Conservation (phyloP, 2,888 invertebrate genomes). For the Rhyacophila evoluta region DNA sequence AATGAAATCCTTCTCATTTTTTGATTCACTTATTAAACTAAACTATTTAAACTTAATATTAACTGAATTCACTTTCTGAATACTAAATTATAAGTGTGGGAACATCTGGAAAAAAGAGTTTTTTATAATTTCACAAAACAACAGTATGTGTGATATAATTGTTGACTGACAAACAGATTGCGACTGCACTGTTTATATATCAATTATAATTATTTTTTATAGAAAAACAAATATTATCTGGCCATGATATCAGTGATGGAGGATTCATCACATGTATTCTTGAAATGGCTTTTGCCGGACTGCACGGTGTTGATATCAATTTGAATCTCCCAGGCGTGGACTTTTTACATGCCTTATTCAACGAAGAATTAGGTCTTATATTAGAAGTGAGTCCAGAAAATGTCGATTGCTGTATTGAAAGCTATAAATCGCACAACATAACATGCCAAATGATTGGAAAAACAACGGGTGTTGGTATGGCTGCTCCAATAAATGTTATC, state of each 20-base stretch:
- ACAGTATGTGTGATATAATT: too few species aligned
- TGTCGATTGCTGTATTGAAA: slow-evolving; percentile 70
- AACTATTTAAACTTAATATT: too few species aligned
- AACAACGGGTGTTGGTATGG: slow-evolving; percentile 76
- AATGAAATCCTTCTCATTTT: too few species aligned
- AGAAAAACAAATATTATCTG: slow-evolving; percentile 80
- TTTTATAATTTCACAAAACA: too few species aligned
- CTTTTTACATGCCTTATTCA: slow-evolving; percentile 78
- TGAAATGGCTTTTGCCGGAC: slow-evolving; percentile 97
- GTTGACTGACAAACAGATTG: too few species aligned
- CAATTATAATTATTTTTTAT: slow-evolving; percentile 56
- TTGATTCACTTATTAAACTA: too few species aligned
- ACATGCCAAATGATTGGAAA: slow-evolving; percentile 77
- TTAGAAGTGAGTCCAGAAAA: slow-evolving; percentile 76
- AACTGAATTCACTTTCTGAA: too few species aligned
- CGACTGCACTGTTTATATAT: too few species aligned
- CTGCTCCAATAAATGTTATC: slow-evolving; percentile 71
- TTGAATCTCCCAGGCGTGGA: slow-evolving; percentile 67
- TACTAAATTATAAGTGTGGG: too few species aligned
- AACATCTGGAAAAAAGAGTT: too few species aligned
- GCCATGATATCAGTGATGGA: slow-evolving; percentile 98
- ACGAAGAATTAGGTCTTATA: slow-evolving; percentile 89
- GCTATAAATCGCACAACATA: slow-evolving; percentile 73
- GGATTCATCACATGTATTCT: slow-evolving; percentile 90
- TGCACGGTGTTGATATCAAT: slow-evolving; percentile 81